Percentiles rank a stretch among this genome's conserved stretches.
These are phyloP conservation scores for Gorsachius magnificus DNA, from an alignment of 2,797 vertebrate species.

Conservation along the genomic window DNA sequence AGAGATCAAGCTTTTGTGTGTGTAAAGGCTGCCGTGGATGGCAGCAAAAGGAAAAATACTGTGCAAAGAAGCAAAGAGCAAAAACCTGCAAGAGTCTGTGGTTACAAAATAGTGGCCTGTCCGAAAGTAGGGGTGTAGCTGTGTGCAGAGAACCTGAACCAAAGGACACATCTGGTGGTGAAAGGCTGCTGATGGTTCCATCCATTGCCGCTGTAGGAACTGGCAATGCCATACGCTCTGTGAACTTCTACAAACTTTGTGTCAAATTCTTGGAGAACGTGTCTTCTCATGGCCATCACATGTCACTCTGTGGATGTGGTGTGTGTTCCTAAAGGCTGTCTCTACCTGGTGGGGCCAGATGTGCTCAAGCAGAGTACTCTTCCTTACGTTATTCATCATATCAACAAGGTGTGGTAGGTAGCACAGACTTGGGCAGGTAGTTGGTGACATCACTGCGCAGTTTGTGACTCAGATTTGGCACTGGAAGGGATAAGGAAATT, in stretches of 20 bases:
- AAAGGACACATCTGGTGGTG: background rate
- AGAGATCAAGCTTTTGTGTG: background rate
- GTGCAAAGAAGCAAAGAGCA: background rate
- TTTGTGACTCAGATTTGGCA: background rate
- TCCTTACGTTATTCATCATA: background rate
- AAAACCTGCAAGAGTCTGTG: background rate
- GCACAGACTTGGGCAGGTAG: background rate
- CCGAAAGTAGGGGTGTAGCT: background rate
- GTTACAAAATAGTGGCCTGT: background rate
- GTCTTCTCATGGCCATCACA: background rate
- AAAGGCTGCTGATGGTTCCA: background rate
- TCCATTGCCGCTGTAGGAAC: background rate
- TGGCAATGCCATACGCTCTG: accelerated
- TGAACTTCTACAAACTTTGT: background rate
- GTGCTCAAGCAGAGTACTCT: background rate
- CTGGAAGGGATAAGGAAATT: background rate
- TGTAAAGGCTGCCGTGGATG: background rate
- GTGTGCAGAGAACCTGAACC: background rate
- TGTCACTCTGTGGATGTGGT: background rate
- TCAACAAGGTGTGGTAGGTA: accelerated
- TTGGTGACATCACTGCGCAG: background rate
- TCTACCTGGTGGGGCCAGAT: background rate
- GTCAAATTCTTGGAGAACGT: accelerated
- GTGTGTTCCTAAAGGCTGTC: background rate
- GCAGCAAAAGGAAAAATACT: background rate